Conservation (phyloP, 2,113 vertebrate species). For the Anas platyrhynchos region DNA sequence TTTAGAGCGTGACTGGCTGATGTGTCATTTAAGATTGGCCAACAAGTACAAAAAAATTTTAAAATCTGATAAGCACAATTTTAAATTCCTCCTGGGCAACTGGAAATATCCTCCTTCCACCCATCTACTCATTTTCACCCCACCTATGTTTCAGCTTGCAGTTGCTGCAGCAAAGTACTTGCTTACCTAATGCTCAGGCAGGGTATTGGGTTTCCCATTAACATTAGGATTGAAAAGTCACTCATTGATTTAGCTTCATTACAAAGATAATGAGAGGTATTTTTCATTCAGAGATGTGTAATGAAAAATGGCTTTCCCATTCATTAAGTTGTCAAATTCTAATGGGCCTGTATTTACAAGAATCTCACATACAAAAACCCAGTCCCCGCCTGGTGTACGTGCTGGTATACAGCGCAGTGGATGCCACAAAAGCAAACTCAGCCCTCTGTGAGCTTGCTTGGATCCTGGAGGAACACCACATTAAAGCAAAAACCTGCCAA, state of each 20-base stretch:
- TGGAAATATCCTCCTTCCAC: neutral
- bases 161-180: neutral
- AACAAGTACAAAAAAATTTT: neutral
- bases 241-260: neutral
- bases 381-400: neutral
- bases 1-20: neutral
- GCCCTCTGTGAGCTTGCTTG: fast-evolving
- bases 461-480: neutral
- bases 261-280: neutral
- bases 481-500: neutral
- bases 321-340: neutral
- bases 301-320: conserved; percentile 3
- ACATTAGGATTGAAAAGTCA: neutral
- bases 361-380: neutral
- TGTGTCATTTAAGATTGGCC: neutral
- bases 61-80: neutral
- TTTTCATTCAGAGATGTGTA: neutral
- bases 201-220: conserved; percentile 18
- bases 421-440: neutral
- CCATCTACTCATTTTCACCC: neutral
- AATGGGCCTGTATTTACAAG: neutral
- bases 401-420: fast-evolving
- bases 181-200: neutral
- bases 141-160: neutral
- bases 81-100: neutral